Evolutionary conservation across 2,113 vertebrate genomes (phyloP), one percentile per base, ranked within the genome.

Genomic region (Urocolius indicus): DNA sequence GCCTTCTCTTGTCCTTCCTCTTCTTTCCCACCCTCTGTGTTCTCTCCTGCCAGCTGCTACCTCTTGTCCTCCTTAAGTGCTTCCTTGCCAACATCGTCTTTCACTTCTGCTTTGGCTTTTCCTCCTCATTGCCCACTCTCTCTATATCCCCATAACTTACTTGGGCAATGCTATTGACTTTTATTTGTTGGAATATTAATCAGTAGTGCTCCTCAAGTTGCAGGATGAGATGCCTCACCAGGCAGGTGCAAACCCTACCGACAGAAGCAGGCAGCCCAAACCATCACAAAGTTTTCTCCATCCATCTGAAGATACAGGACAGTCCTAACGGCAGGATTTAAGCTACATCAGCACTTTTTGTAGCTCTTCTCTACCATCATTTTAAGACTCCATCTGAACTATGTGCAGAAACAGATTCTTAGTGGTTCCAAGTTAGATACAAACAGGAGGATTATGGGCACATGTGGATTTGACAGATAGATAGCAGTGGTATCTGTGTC

Each of bases 221-320:
- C 0, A 2, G 41, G 2, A 5, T 0, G 1, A 77, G 43, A 18
- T 49, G 15, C 62, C 73, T 22, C 21, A 36, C 29, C 18, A 69
- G 49, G 5, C 22, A 83, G 52, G 24, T 19, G 30, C 24, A 36
- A 24, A 32, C 24, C 30, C 9, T 86, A 58, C 34, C 59, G 32
- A 17, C 24, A 54, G 38, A 32, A 86, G 24, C 20, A 45, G 49
- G 54, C 34, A 74, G 45, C 45, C 13, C 66, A 41, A 51, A 43
- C 8, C 5, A 27, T n/a, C 10, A 2, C 27, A 87, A 57, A 34
- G 9, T 23, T 32, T 63, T 84, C 6, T 13, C 15, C 38, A 17
- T 13, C 38, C 26, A 8, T 45, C 61, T 81, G 52, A 84, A 89
- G 58, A 48, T 32, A 63, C 10, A 32, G 48, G 68, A 43, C 16